Base-by-base conservation (phyloP, 2,113 vertebrate genomes). In the Sus scrofa region DNA sequence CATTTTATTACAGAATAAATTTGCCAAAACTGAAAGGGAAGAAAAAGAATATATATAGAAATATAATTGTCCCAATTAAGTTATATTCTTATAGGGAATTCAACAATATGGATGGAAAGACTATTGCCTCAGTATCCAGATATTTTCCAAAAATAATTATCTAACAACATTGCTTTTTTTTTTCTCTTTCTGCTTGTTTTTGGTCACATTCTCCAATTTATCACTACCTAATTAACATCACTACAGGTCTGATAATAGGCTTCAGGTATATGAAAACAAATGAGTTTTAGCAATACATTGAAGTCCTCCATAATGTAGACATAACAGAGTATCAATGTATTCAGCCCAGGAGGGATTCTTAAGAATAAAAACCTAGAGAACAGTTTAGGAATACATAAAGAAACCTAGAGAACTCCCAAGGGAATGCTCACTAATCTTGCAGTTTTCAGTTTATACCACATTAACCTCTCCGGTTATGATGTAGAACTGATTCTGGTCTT, bases 31-130 rank as follows among this genome's bases (percentile, higher is more conserved):
- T 63, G 54, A 2, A 62, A 70, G 22, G 68, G 27, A 74, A 75
- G 56, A 88, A 32, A 81, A 96, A 77, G 10, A 11, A 63, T 10
- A 79, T 24, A 92, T 0, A 54, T 1, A 73, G 16, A 90, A 90
- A 39, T 44, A 56, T 3, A 86, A 63, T 71, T 77, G 2, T 70
- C 24, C 12, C 5, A 88, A 58, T 81, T 26, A 52, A 75, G 68
- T 62, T 81, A 34, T 79, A 73, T 58, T 86, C 92, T 74, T 95
- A 52, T 58, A 91, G 77, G 27, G 3, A 93, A 56, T 79, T 78
- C 7, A 79, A 67, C 7, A 58, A 83, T 27, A 16, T 86, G 14
- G 18, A 54, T 83, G 19, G 67, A 89, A 86, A 94, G 14, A 86
- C 67, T 60, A 54, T 79, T 73, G 26, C 0, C 26, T 18, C 32